phyloP scores from a whole-genome alignment of 2,888 invertebrate genomes.

The Ommatoiulus sabulosus region DNA sequence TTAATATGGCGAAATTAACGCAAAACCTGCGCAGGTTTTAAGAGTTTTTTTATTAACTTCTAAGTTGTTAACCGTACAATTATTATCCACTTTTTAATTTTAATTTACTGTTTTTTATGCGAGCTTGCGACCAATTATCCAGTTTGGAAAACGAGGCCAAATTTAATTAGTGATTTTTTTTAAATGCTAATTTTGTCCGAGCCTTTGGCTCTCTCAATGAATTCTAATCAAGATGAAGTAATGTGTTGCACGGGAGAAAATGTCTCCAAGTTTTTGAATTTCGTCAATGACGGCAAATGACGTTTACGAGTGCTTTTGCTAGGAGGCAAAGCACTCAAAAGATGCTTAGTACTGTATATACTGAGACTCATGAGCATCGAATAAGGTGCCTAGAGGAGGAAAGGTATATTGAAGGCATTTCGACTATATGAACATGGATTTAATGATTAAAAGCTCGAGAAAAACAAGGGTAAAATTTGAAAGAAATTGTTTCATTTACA shows the following conservation, averaged over 20 bases:
- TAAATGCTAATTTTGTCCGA: not conserved
- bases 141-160: not conserved
- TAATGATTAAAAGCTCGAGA: not conserved
- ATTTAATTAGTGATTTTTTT: not conserved
- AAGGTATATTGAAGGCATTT: not conserved
- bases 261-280: not conserved
- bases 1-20: not conserved
- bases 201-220: not conserved
- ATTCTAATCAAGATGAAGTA: not conserved
- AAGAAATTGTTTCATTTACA: not conserved
- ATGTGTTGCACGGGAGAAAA: not conserved
- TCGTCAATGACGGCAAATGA: not conserved
- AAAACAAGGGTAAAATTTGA: not conserved
- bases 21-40: not conserved
- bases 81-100: not conserved
- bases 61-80: not conserved
- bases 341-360: not conserved
- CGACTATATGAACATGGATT: not conserved
- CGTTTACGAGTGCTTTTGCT: not conserved
- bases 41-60: not conserved
- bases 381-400: not conserved
- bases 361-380: not conserved
- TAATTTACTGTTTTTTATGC: not conserved
- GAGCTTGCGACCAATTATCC: not conserved
- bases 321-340: not conserved